phyloP scores from a whole-genome alignment of 2,797 vertebrate species.

The Eptatretus atami region DNA sequence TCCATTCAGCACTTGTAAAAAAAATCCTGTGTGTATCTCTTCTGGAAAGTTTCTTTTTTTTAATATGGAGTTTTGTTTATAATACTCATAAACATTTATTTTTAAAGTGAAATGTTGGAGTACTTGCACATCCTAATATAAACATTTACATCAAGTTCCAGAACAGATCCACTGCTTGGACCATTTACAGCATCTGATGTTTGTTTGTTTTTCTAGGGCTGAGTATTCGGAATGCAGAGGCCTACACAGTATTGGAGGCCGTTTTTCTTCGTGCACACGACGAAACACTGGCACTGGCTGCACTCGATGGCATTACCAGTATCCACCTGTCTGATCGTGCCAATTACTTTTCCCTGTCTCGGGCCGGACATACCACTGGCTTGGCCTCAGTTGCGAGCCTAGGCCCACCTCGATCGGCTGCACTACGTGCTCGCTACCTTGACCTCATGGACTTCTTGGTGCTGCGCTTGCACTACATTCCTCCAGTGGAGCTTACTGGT shows the following conservation, averaged over 20 bases:
- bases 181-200: no score
- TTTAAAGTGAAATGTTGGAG: no score
- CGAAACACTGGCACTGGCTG: conserved; percentile 43
- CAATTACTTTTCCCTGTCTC: conserved; percentile 83
- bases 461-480: conserved; percentile 83
- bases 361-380: neutral
- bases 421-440: conserved; percentile 70
- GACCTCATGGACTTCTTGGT: conserved; percentile 81
- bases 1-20: no score
- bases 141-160: no score
- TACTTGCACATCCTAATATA: no score
- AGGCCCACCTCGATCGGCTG: conserved; percentile 37
- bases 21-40: no score
- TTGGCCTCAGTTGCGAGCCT: neutral
- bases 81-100: no score
- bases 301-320: conserved; percentile 64
- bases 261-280: conserved; percentile 74
- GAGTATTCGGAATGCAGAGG: conserved; percentile 69
- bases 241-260: conserved; percentile 74
- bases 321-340: conserved; percentile 58
- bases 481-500: conserved; percentile 87
- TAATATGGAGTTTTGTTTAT: no score
- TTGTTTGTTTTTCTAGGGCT: conserved; percentile 23
- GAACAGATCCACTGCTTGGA: no score
- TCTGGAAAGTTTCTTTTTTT: no score